phyloP scores from a whole-genome alignment of 2,113 vertebrate genomes.

The Pachycephala philippinensis region DNA sequence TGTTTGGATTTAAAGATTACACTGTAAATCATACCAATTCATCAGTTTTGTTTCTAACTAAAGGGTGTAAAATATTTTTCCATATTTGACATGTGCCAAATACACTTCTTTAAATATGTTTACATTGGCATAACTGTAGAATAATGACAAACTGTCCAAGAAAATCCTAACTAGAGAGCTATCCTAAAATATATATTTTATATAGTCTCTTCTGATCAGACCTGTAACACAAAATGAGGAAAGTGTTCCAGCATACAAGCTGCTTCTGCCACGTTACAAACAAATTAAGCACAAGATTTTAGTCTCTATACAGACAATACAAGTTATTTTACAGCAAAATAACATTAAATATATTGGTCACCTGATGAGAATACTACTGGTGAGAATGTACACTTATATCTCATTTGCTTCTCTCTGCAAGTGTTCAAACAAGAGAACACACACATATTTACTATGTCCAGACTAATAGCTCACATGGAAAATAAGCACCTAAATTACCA shows the following conservation, averaged over 20 bases:
- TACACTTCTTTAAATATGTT: background rate
- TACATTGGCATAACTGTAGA: background rate
- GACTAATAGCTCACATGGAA: background rate
- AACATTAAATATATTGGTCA: background rate
- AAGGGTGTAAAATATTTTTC: conserved; percentile 1
- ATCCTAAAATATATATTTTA: background rate
- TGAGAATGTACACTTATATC: background rate
- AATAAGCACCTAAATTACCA: background rate
- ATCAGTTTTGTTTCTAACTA: background rate
- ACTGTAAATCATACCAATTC: background rate
- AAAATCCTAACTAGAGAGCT: background rate
- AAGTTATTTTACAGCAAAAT: background rate
- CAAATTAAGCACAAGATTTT: background rate
- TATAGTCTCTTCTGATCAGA: background rate
- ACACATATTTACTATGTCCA: background rate
- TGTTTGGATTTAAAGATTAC: background rate
- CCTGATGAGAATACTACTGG: background rate
- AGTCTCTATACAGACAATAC: background rate
- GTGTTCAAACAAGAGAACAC: background rate
- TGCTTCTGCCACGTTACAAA: background rate
- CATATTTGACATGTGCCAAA: background rate
- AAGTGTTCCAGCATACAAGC: background rate
- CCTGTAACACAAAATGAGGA: background rate
- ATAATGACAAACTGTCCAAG: background rate
- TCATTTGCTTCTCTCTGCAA: background rate